Base-by-base conservation (phyloP, 2,113 vertebrate genomes). In the Semicossyphus pulcher region DNA sequence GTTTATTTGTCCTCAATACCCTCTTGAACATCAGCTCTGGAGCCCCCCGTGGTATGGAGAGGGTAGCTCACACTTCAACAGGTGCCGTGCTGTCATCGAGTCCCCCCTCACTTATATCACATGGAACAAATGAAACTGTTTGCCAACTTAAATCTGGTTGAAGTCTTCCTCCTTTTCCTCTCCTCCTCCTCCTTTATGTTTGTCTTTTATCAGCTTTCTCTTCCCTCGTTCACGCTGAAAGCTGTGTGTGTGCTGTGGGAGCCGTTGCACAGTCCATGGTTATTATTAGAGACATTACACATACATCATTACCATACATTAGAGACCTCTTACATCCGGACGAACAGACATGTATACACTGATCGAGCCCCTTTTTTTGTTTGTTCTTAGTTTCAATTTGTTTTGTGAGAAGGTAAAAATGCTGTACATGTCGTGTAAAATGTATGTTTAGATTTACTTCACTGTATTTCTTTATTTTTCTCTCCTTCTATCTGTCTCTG, bases 381-480 rank as follows among this genome's bases (percentile, higher is more conserved):
- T 25, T 25, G 28, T 73, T 60, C 57, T 60, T 84, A 68, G 79
- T 56, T 66, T 79, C 21, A 6, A 0, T 77, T 73, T 65, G 80
- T 86, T 84, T 75, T 63, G 83, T 81, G 81, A 51, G 36, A 29
- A 51, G 59, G 61, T 83, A 53, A 63, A 68, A 28, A 76, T 60
- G 62, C 61, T 81, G 74, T 80, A 85, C 58, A 72, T 76, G 81
- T 88, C 9, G 63, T 84, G 86, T 74, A 72, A 87, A 76, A 44
- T 72, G 56, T 58, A 26, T 34, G 63, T 83, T 74, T 87, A 88
- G 81, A 72, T 72, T 78, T 76, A 69, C 25, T 29, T 72, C 42
- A 64, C 70, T 51, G 21, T 75, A 29, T 69, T 54, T 78, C n/a
- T 75, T 58, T 63, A 14, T 32, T 29, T 16, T 12, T 28, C 42